A percentile compares a stretch with the other conserved stretches of the same genome.
phyloP scores from a whole-genome alignment of 2,797 vertebrate species.

The Enteromius mattozi region DNA sequence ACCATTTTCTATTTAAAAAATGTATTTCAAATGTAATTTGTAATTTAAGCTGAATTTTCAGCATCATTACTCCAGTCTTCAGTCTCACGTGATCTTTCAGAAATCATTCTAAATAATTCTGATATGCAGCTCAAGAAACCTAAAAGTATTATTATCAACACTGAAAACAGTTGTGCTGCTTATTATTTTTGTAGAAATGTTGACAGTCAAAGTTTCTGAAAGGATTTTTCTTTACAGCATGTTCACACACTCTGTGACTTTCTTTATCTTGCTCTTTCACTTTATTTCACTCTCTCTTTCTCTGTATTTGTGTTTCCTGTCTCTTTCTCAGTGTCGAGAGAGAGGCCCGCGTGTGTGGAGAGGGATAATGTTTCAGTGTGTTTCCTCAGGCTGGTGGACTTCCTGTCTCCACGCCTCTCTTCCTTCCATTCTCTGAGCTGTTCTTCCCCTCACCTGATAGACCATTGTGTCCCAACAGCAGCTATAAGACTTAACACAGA shows the following conservation, averaged over 20 bases:
- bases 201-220: background rate
- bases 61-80: background rate
- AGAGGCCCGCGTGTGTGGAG: constrained; percentile 18
- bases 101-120: background rate
- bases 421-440: constrained; percentile 66
- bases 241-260: background rate
- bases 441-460: constrained; percentile 61
- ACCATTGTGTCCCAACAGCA: constrained; percentile 61
- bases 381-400: constrained; percentile 63
- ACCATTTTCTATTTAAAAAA: background rate
- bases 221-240: background rate
- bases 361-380: constrained; percentile 42
- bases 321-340: constrained; percentile 5
- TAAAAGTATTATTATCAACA: background rate
- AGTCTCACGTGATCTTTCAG: background rate
- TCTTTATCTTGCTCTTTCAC: constrained; percentile 8
- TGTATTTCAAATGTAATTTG: background rate
- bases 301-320: constrained; percentile 1
- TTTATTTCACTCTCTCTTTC: background rate
- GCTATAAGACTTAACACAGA: constrained; percentile 46
- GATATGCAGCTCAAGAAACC: background rate
- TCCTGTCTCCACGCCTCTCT: constrained; percentile 67
- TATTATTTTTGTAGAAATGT: background rate
- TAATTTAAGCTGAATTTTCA: background rate
- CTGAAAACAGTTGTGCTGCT: background rate